These are phyloP conservation scores for Gasteruption jaculator DNA, from an alignment of 2,888 invertebrate genomes.

Conservation along the genomic window DNA sequence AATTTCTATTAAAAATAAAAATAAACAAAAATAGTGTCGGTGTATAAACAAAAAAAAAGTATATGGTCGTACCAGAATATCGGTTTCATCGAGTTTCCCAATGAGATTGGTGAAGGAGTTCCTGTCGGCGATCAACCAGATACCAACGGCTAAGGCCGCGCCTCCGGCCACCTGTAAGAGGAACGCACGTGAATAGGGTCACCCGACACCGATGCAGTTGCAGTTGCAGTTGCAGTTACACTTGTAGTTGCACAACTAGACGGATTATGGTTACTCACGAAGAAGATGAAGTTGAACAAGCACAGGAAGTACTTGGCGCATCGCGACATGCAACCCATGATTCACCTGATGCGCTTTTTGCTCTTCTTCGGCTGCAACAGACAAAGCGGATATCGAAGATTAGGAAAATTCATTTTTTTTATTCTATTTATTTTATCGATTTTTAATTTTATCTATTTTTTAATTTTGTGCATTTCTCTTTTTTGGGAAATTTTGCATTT, in stretches of 20 bases:
- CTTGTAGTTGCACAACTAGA: neutral
- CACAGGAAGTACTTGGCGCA: constrained; percentile 69
- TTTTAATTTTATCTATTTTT: too few relatives aligned
- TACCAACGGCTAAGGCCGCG: constrained; percentile 62
- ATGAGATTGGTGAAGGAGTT: constrained; percentile 58
- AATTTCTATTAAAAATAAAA: neutral
- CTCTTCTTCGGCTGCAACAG: constrained; percentile 31
- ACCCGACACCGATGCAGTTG: too few relatives aligned
- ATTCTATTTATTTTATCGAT: too few relatives aligned
- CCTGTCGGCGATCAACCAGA: constrained; percentile 67
- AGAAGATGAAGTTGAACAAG: constrained; percentile 69
- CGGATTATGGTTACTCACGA: constrained; percentile 63
- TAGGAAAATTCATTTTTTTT: too few relatives aligned
- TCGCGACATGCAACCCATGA: constrained; percentile 59
- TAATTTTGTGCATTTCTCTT: too few relatives aligned
- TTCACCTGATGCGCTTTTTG: too few relatives aligned
- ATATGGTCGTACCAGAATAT: constrained; percentile 36
- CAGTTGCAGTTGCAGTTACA: neutral
- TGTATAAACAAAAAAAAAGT: neutral
- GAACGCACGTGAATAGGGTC: too few relatives aligned
- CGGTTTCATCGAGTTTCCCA: constrained; percentile 35
- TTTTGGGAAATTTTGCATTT: too few relatives aligned
- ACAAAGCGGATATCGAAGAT: constrained; percentile 19
- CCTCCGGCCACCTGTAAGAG: constrained; percentile 59
- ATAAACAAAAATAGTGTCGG: too few relatives aligned